Evolutionary conservation across 2,888 invertebrate species (phyloP).

Genomic region (Pristionchus maxplancki): DNA sequence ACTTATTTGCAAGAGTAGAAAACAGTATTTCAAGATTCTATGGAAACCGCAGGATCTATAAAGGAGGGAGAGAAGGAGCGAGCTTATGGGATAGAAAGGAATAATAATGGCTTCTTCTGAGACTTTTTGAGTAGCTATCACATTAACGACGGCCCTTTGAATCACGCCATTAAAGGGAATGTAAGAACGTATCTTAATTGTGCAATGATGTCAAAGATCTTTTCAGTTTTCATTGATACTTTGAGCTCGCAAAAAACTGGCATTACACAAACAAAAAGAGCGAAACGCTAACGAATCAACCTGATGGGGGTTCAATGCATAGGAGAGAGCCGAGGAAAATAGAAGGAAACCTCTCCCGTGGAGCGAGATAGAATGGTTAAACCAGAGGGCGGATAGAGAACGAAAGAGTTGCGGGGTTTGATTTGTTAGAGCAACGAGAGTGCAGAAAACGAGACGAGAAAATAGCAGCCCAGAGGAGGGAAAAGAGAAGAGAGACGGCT

Average conservation of each 20-base stretch:
- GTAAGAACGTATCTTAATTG: neutral
- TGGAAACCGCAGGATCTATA: neutral
- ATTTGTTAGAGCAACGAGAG: conserved; percentile 38
- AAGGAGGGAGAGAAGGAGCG: neutral
- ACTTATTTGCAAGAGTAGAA: neutral
- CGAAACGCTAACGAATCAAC: neutral
- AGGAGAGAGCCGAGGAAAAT: neutral
- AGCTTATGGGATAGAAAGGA: neutral
- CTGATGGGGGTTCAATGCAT: neutral
- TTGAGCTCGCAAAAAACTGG: neutral
- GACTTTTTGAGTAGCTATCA: neutral
- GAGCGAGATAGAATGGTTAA: neutral
- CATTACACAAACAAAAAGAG: neutral
- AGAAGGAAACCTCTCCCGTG: neutral
- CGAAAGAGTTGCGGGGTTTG: conserved; percentile 8
- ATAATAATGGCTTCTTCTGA: neutral
- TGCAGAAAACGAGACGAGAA: conserved; percentile 17
- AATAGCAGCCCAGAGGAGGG: neutral
- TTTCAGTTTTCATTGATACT: neutral
- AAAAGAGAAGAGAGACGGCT: neutral
- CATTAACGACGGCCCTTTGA: neutral
- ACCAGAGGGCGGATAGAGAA: conserved; percentile 2
- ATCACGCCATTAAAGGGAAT: neutral
- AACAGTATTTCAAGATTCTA: neutral
- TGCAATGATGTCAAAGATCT: neutral